Base-by-base conservation (phyloP, 2,888 invertebrate genomes). In the Cataglyphis albicans region DNA sequence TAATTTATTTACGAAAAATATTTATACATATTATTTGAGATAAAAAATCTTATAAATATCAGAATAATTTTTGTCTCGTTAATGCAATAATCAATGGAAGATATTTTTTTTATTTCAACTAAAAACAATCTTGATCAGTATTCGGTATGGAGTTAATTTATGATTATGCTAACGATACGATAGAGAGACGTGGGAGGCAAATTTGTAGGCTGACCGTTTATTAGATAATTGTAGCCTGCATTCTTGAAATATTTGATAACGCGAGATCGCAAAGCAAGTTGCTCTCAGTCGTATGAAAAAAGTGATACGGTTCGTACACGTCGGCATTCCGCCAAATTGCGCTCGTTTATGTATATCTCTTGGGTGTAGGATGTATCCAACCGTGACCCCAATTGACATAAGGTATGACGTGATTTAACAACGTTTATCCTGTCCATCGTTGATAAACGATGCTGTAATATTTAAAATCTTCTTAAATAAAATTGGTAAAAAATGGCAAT, bases 241-340 rank as follows among this genome's bases (percentile, higher is more conserved):
- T 93, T 93, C 92, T 85, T 91, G 89, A 88, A 92, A 93, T 91
- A 89, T 91, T 89, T 90, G 88, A 91, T 91, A 91, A 91, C 86
- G 70, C 64, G 64, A 52, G 84, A 87, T 86, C 70, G 81, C 65
- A 84, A 81, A 70, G 68, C 73, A 64, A n/a, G 78, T 67, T 38
- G 82, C 35, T 72, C 83, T 88, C 88, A 88, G 88, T 90, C 83
- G 84, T 52, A 67, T 48, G 72, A 83, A 86, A 91, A 90, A 86
- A 76, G 38, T 72, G 82, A 75, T 65, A 78, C 61, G 15, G 78
- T 67, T 84, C 74, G 35, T 61, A 85, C 81, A 74, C 78, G 70
- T 73, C 29, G 38, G 10, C 63, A n/a, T 80, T n/a, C 10, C 57
- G 44, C n/a, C 44, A n/a, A 80, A 72, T 81, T 35, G 25, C 29